These are phyloP conservation scores for Campylomormyrus tamandua DNA, from an alignment of 2,113 vertebrate species.

Conservation along the genomic window DNA sequence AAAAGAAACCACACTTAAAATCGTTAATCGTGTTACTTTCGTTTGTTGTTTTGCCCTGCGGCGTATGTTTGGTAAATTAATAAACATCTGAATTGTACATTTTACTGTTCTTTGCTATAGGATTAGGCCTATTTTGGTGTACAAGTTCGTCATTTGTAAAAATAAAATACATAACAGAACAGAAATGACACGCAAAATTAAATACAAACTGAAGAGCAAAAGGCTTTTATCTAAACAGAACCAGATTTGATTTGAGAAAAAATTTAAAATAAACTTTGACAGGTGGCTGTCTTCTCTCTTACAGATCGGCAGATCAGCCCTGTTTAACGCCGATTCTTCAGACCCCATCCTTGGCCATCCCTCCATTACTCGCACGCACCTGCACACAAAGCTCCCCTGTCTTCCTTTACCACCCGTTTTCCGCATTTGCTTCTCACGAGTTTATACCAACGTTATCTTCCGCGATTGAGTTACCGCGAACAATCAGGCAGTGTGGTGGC, in stretches of 20 bases:
- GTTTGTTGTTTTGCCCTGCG: background rate
- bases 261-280: background rate
- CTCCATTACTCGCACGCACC: background rate
- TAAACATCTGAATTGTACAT: background rate
- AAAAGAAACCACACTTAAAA: background rate
- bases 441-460: slow-evolving; percentile 1
- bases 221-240: background rate
- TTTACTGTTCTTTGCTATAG: background rate
- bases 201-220: background rate
- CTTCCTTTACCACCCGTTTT: background rate
- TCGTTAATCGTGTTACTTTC: background rate
- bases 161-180: background rate
- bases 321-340: background rate
- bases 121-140: background rate
- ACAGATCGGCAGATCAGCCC: background rate
- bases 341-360: background rate
- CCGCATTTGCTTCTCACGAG: slow-evolving; percentile 9
- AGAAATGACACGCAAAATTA: background rate
- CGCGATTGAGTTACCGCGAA: slow-evolving; percentile 2
- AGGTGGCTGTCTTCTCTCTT: background rate
- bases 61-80: background rate
- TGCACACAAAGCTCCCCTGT: background rate
- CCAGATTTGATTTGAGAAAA: background rate
- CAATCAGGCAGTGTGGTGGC: background rate
- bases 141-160: background rate